Conservation (phyloP, 2,797 vertebrate genomes). For the Micropoecilia bifurca region DNA sequence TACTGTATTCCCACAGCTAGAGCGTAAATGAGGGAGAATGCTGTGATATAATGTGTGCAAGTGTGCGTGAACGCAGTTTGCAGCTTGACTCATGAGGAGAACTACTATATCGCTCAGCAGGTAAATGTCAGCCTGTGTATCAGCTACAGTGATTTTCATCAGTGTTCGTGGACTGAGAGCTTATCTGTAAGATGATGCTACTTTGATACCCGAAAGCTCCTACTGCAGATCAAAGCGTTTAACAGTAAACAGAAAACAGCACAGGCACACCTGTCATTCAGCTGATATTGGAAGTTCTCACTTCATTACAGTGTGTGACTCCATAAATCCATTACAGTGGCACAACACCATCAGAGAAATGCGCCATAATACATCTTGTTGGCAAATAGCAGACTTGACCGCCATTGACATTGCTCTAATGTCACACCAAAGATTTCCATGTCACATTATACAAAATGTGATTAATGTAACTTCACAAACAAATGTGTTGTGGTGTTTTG, state of each 20-base stretch:
- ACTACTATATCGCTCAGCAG: background rate
- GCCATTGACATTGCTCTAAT: conserved; percentile 35
- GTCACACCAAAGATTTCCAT: conserved; percentile 32
- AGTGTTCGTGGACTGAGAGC: background rate
- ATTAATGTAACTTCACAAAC: conserved; percentile 28
- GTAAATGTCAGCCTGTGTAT: background rate
- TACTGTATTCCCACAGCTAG: conserved; percentile 19
- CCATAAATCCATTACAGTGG: conserved; percentile 23
- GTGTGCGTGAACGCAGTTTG: background rate
- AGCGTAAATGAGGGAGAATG: background rate
- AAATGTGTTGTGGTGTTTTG: conserved; percentile 18
- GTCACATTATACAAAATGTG: conserved; percentile 36
- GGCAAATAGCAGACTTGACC: background rate
- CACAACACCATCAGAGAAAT: conserved; percentile 15
- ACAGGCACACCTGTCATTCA: conserved; percentile 21
- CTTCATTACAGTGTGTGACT: conserved; percentile 18
- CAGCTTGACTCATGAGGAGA: background rate
- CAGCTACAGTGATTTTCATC: background rate
- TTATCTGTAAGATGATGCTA: conserved; percentile 1
- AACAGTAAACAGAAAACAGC: background rate
- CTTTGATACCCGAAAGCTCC: background rate
- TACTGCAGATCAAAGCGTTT: conserved; percentile 18
- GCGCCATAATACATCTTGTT: conserved; percentile 22
- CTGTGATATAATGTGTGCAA: background rate
- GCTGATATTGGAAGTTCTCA: conserved; percentile 24